A percentile compares a stretch with the other conserved stretches of the same genome.
Conservation (phyloP, 2,113 vertebrate genomes). For the Rhinogobius similis region DNA sequence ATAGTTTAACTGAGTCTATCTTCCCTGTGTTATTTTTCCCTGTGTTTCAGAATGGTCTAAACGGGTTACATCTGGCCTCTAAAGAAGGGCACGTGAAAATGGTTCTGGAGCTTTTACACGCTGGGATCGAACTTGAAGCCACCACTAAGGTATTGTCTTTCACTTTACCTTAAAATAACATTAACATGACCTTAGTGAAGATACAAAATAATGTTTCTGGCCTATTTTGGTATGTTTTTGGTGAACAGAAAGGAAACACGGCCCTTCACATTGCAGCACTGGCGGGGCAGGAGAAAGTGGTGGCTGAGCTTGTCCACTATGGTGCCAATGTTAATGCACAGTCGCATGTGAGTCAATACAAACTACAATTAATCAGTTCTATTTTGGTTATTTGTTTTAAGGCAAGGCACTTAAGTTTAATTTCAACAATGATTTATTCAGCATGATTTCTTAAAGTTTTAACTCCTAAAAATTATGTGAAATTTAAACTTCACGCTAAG, state of each 20-base stretch:
- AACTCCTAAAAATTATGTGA: too few species aligned
- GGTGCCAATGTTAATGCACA: conserved; percentile 96
- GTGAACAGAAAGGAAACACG: conserved; percentile 93
- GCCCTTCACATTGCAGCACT: conserved; percentile 96
- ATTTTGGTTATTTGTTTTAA: too few species aligned
- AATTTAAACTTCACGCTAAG: too few species aligned
- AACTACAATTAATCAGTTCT: not conserved
- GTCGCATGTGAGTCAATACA: conserved; percentile 84
- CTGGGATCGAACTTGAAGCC: conserved; percentile 91
- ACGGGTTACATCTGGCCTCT: conserved; percentile 93
- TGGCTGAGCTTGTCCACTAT: conserved; percentile 90
- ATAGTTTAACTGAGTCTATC: conserved; percentile 13
- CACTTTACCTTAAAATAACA: not conserved
- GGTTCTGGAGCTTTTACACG: conserved; percentile 92
- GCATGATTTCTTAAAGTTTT: too few species aligned
- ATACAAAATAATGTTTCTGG: conserved; percentile 15
- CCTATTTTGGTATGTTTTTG: conserved; percentile 18
- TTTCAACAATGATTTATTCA: too few species aligned
- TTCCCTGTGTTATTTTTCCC: conserved; percentile 35
- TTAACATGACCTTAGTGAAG: not conserved
- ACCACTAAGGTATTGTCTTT: conserved; percentile 88
- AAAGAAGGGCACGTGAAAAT: conserved; percentile 98
- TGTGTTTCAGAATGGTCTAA: conserved; percentile 89
- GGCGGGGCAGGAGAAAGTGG: conserved; percentile 85
- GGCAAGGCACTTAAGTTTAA: too few species aligned